Percentiles rank a stretch among this genome's conserved stretches.
Evolutionary conservation across 2,797 vertebrate genomes (phyloP).

Genomic region (Acanthurus leucopareius): DNA sequence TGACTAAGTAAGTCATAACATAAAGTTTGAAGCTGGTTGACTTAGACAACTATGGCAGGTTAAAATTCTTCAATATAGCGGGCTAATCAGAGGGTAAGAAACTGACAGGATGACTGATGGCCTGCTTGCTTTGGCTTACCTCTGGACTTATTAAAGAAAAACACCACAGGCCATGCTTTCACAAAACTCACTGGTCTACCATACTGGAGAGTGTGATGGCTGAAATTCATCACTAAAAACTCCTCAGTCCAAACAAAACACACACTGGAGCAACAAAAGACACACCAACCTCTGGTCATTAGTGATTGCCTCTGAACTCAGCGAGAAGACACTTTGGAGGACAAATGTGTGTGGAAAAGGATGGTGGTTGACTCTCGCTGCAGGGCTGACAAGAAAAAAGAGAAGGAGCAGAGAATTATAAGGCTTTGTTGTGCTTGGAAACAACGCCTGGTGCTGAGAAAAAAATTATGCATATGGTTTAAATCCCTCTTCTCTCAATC

Average conservation of each 20-base stretch:
- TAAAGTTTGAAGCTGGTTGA: slow-evolving; percentile 36
- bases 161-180: slow-evolving; percentile 73
- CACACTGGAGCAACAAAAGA: slow-evolving; percentile 52
- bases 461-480: slow-evolving; percentile 24
- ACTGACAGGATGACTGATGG: slow-evolving; percentile 81
- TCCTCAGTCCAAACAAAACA: slow-evolving; percentile 76
- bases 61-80: slow-evolving; percentile 68
- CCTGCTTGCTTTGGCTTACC: slow-evolving; percentile 77
- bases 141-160: slow-evolving; percentile 86
- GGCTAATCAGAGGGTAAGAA: slow-evolving; percentile 69
- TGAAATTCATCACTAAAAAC: slow-evolving; percentile 81
- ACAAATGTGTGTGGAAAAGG: slow-evolving; percentile 57
- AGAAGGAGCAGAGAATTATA: slow-evolving; percentile 33
- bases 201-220: slow-evolving; percentile 69
- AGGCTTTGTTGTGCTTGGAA: slow-evolving; percentile 56
- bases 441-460: slow-evolving; percentile 51
- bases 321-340: slow-evolving; percentile 70
- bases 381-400: slow-evolving; percentile 51
- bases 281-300: slow-evolving; percentile 67
- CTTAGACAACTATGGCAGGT: slow-evolving; percentile 53
- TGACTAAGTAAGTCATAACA: slow-evolving; percentile 39
- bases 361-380: slow-evolving; percentile 72
- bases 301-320: slow-evolving; percentile 65
- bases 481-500: slow-evolving; percentile 18
- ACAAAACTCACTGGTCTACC: slow-evolving; percentile 76